Evolutionary conservation across 2,797 vertebrate genomes (phyloP), one percentile per base, ranked within the genome.

Genomic region (Morus bassanus): DNA sequence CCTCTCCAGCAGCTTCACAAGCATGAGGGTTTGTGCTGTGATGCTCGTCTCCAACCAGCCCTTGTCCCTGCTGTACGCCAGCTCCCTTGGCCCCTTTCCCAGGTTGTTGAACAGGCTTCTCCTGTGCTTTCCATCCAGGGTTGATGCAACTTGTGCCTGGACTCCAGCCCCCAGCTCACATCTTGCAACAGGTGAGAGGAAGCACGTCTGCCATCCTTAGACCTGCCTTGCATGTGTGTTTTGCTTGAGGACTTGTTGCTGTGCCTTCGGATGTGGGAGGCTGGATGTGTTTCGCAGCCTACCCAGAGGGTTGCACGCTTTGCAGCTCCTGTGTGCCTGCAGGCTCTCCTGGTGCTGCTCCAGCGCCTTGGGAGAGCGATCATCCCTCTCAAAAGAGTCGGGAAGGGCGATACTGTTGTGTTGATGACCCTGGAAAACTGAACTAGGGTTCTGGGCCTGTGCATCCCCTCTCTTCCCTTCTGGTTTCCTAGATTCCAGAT

Each of bases 321-420:
- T 9, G 19, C 45, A 17, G 30, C 22, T 48, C 43, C 50, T 1
- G 8, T 1, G 25, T 9, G 39, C 51, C 39, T 21, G 37, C 30
- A 4, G 41, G 27, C 13, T 31, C 27, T 35, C 35, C 35, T 14
- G 28, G 14, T 9, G 63, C 53, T 13, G 15, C 46, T 39, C 39
- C 3, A 2, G 14, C 30, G 3, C 57, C 37, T 39, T 8, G 5
- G 37, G 43, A 21, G 39, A 51, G 45, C 4, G 0, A 6, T 7
- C 31, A 0, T 4, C 39, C 39, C 6, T 18, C 37, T 2, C 50
- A 3, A 4, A 50, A 30, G 23, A 7, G 8, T 5, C 0, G 1
- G 28, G 63, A 22, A 53, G 35, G 76, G 23, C 0, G 3, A 5
- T 3, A 5, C 4, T 3, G 10, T 21, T 10, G 24, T 0, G 9